Evolutionary conservation across 2,113 vertebrate genomes (phyloP).

Genomic region (Chascanopsetta lugubris): DNA sequence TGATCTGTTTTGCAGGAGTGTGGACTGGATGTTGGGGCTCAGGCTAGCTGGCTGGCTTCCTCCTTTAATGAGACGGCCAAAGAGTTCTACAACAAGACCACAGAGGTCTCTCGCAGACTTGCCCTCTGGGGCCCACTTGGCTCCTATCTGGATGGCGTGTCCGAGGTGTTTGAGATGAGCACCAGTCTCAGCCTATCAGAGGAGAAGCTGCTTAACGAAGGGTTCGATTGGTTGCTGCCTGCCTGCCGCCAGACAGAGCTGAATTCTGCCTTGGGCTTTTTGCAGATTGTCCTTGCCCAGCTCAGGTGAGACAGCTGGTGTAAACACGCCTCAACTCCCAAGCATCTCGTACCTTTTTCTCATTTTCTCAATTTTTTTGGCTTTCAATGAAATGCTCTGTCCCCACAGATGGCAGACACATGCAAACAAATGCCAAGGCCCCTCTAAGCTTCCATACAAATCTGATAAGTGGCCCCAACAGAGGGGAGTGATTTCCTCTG

Average conservation of each 20-base stretch:
- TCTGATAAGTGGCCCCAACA: conserved; percentile 41
- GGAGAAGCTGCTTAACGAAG: conserved; percentile 92
- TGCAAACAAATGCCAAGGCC: conserved; percentile 40
- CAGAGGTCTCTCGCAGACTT: conserved; percentile 81
- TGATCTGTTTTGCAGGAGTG: conserved; percentile 77
- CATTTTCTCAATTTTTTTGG: not conserved
- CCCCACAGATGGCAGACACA: conserved; percentile 26
- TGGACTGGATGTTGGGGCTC: conserved; percentile 87
- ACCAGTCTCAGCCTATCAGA: conserved; percentile 86
- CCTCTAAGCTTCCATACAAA: conserved; percentile 45
- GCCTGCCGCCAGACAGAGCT: conserved; percentile 91
- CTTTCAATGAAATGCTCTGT: conserved; percentile 14
- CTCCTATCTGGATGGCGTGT: conserved; percentile 90
- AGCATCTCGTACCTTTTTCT: not conserved
- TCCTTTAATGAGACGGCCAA: conserved; percentile 89
- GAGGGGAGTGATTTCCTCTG: conserved; percentile 27
- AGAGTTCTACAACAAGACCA: conserved; percentile 92
- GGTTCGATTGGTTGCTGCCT: conserved; percentile 91
- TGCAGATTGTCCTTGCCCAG: conserved; percentile 87
- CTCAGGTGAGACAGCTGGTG: conserved; percentile 83
- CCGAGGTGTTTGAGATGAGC: conserved; percentile 93
- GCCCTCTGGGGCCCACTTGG: conserved; percentile 90
- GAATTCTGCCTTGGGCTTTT: conserved; percentile 85
- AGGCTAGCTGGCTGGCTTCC: conserved; percentile 85
- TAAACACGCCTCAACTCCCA: conserved; percentile 9